Evolutionary conservation across 2,113 vertebrate genomes (phyloP).

Genomic region (Tapirus terrestris): DNA sequence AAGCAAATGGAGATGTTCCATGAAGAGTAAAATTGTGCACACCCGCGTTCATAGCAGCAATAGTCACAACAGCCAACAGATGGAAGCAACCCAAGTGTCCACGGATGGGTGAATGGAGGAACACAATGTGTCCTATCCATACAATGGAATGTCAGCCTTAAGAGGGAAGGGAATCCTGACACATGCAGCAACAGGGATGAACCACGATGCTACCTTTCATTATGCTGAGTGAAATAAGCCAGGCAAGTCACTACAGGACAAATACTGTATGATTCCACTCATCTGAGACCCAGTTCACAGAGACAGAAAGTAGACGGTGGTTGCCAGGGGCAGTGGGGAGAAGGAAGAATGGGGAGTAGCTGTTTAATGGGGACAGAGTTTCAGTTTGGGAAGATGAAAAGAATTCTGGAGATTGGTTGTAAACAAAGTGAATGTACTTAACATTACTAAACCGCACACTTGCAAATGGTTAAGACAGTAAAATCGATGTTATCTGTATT

Average conservation of each 20-base stretch:
- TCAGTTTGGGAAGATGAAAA: not conserved
- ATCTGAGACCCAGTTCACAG: not conserved
- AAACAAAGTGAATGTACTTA: not conserved
- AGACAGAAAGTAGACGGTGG: not conserved
- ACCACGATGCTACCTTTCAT: not conserved
- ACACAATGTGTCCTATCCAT: accelerated
- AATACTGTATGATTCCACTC: accelerated
- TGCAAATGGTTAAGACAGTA: not conserved
- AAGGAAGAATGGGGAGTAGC: too few relatives aligned
- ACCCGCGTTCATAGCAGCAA: accelerated
- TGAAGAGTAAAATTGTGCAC: accelerated
- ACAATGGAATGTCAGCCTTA: accelerated
- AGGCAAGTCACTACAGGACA: not conserved
- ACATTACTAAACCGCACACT: not conserved
- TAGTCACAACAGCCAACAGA: too few relatives aligned
- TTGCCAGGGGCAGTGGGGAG: too few relatives aligned
- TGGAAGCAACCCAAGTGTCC: accelerated
- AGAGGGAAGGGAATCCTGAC: not conserved
- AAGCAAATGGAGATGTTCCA: accelerated
- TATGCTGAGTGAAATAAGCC: not conserved
- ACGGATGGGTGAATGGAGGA: accelerated
- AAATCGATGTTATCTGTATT: not conserved
- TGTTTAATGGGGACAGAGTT: not conserved
- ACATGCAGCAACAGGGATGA: accelerated
- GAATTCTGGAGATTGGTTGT: not conserved